Evolutionary conservation across 92 coral and sea anemone genomes (phyloP).

Genomic region (Siderastrea radians): DNA sequence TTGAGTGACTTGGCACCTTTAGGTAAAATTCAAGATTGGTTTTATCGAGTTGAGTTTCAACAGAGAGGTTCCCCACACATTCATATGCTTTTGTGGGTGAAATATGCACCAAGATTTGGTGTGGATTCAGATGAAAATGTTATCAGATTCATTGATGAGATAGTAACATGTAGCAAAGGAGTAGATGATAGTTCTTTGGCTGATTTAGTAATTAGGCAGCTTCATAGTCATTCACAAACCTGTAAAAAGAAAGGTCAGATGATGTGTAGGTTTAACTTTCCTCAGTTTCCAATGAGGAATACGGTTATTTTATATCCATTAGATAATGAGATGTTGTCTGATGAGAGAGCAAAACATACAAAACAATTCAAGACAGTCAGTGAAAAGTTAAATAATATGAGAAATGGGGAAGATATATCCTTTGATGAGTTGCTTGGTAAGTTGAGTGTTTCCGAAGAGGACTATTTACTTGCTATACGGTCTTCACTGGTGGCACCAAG

Average conservation of each 20-base stretch:
- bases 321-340: slow-evolving; percentile 26
- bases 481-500: slow-evolving; percentile 63
- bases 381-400: slow-evolving; percentile 33
- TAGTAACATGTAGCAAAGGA: slow-evolving; percentile 11
- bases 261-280: slow-evolving; percentile 70
- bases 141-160: neutral
- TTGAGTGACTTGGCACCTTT: neutral
- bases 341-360: slow-evolving; percentile 16
- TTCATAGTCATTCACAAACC: slow-evolving; percentile 80
- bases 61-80: slow-evolving; percentile 74
- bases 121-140: slow-evolving; percentile 8
- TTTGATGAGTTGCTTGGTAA: slow-evolving; percentile 60
- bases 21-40: slow-evolving; percentile 32
- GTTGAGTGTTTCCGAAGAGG: slow-evolving; percentile 43
- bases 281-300: slow-evolving; percentile 74
- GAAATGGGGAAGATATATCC: slow-evolving; percentile 56
- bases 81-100: slow-evolving; percentile 27
- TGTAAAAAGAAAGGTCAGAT: slow-evolving; percentile 50
- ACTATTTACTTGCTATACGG: slow-evolving; percentile 68
- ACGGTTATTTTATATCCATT: slow-evolving; percentile 69
- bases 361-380: slow-evolving; percentile 37
- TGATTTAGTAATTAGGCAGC: slow-evolving; percentile 63
- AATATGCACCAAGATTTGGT: slow-evolving; percentile 23
- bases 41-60: slow-evolving; percentile 66
- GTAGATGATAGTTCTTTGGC: neutral